These are phyloP conservation scores for Vulpes vulpes DNA, from an alignment of 2,113 vertebrate genomes.

Conservation along the genomic window DNA sequence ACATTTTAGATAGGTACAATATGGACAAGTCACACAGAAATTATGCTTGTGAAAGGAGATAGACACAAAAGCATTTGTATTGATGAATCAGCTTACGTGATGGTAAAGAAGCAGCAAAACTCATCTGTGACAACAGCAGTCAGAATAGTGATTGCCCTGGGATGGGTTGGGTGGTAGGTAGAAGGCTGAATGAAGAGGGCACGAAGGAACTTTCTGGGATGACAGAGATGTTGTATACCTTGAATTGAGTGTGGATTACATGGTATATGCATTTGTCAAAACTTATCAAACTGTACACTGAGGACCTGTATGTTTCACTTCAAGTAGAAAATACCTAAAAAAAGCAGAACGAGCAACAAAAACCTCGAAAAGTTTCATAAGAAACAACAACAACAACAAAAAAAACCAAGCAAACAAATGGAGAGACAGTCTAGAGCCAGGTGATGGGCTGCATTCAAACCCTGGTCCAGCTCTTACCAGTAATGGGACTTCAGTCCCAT, in stretches of 20 bases:
- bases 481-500: neutral
- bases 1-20: neutral
- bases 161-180: neutral
- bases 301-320: neutral
- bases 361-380: neutral
- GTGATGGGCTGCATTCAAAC: neutral
- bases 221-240: neutral
- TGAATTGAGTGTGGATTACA: neutral
- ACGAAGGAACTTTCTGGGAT: neutral
- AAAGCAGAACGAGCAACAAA: neutral
- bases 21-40: neutral
- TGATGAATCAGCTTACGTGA: neutral
- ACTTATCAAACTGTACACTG: neutral
- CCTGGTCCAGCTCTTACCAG: neutral
- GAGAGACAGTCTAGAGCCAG: neutral
- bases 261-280: neutral
- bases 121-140: neutral
- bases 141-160: rapidly evolving
- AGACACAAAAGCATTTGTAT: neutral
- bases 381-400: neutral
- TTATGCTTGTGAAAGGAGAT: neutral
- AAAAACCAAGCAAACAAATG: too few relatives aligned
- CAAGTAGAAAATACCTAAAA: neutral
- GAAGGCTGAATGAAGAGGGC: neutral
- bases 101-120: neutral